Evolutionary conservation across 1,140 invertebrate genomes (phyloP).

Genomic region (Aphaenogaster rudis): DNA sequence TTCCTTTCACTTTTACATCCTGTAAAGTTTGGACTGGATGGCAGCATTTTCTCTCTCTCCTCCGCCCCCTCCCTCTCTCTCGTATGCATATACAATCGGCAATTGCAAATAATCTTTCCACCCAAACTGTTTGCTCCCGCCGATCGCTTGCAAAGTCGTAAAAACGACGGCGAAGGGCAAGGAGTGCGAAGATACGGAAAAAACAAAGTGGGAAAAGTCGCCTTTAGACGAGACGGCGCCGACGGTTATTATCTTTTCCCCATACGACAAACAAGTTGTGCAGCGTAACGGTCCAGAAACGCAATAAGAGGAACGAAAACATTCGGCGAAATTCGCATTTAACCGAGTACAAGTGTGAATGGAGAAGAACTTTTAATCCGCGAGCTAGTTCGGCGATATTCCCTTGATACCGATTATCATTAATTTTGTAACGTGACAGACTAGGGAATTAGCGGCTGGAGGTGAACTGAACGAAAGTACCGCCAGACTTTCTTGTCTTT

Average conservation of each 20-base stretch:
- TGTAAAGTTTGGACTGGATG: constrained; percentile 21
- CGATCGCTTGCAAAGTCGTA: not conserved
- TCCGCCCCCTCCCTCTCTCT: no score
- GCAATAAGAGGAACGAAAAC: constrained; percentile 30
- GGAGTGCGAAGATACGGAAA: constrained; percentile 15
- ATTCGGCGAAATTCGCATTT: constrained; percentile 20
- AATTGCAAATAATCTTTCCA: constrained; percentile 26
- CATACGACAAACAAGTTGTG: constrained; percentile 51
- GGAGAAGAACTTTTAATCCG: not conserved
- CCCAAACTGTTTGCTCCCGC: not conserved
- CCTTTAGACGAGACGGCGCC: constrained; percentile 58
- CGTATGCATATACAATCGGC: not conserved
- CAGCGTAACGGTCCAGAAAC: constrained; percentile 22
- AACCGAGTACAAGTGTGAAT: not conserved
- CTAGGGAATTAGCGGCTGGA: constrained; percentile 16
- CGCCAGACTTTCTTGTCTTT: constrained; percentile 6
- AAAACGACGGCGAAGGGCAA: not conserved
- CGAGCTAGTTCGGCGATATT: not conserved
- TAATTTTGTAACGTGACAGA: constrained; percentile 12
- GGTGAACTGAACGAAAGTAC: constrained; percentile 8
- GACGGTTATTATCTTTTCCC: constrained; percentile 38
- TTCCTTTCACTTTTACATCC: constrained; percentile 25
- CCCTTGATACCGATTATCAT: constrained; percentile 20
- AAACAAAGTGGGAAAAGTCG: constrained; percentile 32
- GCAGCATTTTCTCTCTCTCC: no score